These are phyloP conservation scores for Trichonephila inaurata DNA, from an alignment of 1,140 invertebrate species.

Conservation along the genomic window DNA sequence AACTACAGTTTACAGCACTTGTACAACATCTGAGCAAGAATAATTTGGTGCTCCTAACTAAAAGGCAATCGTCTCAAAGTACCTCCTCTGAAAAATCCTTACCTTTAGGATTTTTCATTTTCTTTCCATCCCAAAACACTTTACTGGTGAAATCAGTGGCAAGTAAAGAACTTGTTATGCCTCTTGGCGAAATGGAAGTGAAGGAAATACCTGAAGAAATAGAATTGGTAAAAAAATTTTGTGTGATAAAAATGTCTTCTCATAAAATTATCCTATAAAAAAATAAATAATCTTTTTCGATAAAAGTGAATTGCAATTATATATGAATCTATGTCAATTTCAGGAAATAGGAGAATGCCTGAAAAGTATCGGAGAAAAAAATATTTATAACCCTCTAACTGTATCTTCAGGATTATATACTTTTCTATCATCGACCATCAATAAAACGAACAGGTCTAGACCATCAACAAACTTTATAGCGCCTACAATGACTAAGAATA, in stretches of 20 bases:
- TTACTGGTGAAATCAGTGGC: conserved; percentile 53
- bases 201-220: conserved; percentile 33
- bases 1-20: conserved; percentile 30
- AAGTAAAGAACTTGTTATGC: conserved; percentile 54
- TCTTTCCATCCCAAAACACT: conserved; percentile 47
- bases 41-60: conserved; percentile 35
- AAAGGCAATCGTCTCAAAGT: not conserved
- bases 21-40: not conserved
- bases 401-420: conserved; percentile 39
- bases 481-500: not conserved
- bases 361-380: not conserved
- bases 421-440: conserved; percentile 13
- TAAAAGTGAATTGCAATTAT: not conserved
- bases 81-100: conserved; percentile 13
- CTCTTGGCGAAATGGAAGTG: not conserved
- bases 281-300: not conserved
- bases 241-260: too few relatives aligned
- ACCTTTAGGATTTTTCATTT: conserved; percentile 5
- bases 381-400: conserved; percentile 50
- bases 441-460: conserved; percentile 5
- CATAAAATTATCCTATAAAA: not conserved
- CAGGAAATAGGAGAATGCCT: conserved; percentile 52
- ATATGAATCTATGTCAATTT: not conserved
- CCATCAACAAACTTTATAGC: conserved; percentile 33
- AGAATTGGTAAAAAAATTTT: not conserved